These are phyloP conservation scores for Trichogramma pretiosum DNA, from an alignment of 1,140 invertebrate genomes.

Conservation along the genomic window DNA sequence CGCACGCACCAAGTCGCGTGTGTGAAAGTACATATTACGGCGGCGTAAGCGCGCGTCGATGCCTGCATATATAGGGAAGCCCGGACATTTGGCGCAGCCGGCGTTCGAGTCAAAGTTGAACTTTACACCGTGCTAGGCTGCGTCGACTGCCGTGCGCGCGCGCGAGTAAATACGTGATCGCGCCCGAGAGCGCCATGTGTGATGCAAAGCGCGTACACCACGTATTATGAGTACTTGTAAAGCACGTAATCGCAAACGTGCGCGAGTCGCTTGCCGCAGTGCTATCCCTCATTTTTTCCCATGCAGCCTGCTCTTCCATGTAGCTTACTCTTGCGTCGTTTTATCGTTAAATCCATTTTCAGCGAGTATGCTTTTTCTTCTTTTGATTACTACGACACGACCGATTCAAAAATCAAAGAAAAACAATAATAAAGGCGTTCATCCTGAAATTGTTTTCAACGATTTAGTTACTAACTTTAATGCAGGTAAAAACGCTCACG, in stretches of 20 bases:
- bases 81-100: conserved; percentile 40
- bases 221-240: conserved; percentile 37
- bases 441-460: too few species aligned
- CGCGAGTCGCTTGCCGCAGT: too few species aligned
- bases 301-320: not conserved
- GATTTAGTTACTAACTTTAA: too few species aligned
- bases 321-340: not conserved
- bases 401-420: too few species aligned
- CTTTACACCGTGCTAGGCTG: conserved; percentile 30
- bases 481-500: too few species aligned
- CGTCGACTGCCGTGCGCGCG: not conserved
- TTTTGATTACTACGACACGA: not conserved
- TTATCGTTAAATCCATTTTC: not conserved
- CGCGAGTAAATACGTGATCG: conserved; percentile 30
- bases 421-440: too few species aligned
- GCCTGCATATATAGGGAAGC: conserved; percentile 3
- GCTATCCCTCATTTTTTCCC: not conserved
- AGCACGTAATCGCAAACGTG: conserved; percentile 31
- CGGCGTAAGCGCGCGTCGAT: not conserved
- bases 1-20: not conserved
- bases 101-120: conserved; percentile 39
- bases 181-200: conserved; percentile 39
- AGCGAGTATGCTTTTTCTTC: not conserved
- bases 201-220: conserved; percentile 26
- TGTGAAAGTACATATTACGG: not conserved